Base-by-base conservation (phyloP, 2,113 vertebrate genomes). In the Clarias macrocephalus region DNA sequence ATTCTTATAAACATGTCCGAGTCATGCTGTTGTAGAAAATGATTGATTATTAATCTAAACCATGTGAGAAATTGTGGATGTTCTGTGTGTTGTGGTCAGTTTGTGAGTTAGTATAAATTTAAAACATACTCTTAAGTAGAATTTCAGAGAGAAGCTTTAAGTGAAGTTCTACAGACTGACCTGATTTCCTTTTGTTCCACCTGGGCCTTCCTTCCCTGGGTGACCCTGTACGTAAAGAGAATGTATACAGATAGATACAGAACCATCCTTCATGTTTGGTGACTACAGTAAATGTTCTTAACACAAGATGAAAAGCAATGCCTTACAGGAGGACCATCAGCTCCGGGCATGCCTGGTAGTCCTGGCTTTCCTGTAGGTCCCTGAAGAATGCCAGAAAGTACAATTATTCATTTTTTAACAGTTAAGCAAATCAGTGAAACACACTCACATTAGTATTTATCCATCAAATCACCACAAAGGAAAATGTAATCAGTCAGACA, bases 361-460 rank as follows among this genome's bases (percentile, higher is more conserved):
- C 97, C 97, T 75, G 97, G 96, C 90, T 98, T 98, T 70, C 97
- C 97, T 70, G 83, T 95, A 30, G 97, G 96, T 42, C 97, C 97
- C 97, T 98, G 89, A 0, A 21, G 82, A 86, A 92, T 62, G 80
- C 42, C 0, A 90, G 13, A 82, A 13, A 80, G 3, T 6, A n/a
- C 15, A 59, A 80, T 62, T 3, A 77, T 15, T 48, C 13, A 42
- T n/a, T 48, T 66, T 18, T 68, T 3, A 68, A 68, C 48, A 68
- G 12, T 21, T 21, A 23, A 62, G 5, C 16, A 25, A 63, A 63
- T 25, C 23, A 25, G 60, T 1, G 21, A 63, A 63, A 63, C 60
- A 63, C 3, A 9, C 23, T 63, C 65, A 28, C n/a, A 13, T 12
- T 28, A 12, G 19, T 15, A 21, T 37, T 21, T 37, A 68, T 30